Conservation (phyloP, 2,113 vertebrate genomes). For the Opisthocomus hoazin region DNA sequence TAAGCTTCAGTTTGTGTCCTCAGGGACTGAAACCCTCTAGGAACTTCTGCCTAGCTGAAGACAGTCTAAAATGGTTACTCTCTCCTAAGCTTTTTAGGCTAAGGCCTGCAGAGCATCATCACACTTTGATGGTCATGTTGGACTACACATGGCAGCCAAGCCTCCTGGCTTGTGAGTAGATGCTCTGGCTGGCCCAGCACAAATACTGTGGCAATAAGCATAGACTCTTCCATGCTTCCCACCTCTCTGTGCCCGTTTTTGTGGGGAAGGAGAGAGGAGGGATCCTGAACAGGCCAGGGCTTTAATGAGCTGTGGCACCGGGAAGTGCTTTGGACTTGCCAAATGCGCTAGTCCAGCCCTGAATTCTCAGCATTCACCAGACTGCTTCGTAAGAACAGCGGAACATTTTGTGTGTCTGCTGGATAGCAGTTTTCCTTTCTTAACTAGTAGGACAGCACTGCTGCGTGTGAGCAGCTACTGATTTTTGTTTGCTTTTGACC, state of each 20-base stretch:
- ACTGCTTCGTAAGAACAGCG: background rate
- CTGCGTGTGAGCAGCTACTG: background rate
- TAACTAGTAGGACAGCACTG: background rate
- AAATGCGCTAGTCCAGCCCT: background rate
- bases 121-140: background rate
- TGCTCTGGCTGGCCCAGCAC: background rate
- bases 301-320: background rate
- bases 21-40: background rate
- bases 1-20: background rate
- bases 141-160: background rate
- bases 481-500: background rate
- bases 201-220: background rate
- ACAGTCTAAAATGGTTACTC: background rate
- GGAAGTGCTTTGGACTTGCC: background rate
- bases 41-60: background rate
- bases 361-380: background rate
- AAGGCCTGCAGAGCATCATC: background rate
- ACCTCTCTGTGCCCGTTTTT: background rate
- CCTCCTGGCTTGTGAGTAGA: background rate
- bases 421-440: background rate
- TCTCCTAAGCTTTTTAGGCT: background rate
- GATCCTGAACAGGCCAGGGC: background rate
- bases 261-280: background rate
- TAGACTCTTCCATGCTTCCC: background rate
- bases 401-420: accelerated